Evolutionary conservation across 2,888 invertebrate genomes (phyloP).

Genomic region (Ametastegia equiseti): DNA sequence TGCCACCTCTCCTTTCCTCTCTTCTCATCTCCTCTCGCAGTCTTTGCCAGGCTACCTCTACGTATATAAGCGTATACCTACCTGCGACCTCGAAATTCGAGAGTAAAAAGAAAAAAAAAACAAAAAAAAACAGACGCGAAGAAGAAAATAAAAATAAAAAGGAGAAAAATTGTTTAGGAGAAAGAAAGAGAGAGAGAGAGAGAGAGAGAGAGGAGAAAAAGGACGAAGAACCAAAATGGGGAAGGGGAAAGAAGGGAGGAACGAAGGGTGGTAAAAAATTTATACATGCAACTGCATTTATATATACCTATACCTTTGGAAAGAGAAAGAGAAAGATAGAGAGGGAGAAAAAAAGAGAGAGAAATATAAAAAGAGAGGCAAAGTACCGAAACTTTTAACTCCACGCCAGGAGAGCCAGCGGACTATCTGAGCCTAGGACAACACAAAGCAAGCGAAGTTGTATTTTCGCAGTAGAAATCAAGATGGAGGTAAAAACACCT

Average conservation of each 20-base stretch:
- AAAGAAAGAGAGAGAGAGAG: not conserved
- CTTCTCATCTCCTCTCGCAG: not conserved
- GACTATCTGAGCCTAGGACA: not conserved
- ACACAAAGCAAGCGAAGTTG: not conserved
- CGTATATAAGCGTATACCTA: not conserved
- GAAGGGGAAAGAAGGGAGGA: not conserved
- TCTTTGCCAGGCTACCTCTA: too few relatives aligned
- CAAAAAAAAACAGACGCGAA: not conserved
- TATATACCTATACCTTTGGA: too few relatives aligned
- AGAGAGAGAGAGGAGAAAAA: not conserved
- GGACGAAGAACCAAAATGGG: not conserved
- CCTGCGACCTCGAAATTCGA: conserved; percentile 34
- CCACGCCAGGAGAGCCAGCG: not conserved
- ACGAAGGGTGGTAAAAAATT: too few relatives aligned
- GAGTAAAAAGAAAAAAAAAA: conserved; percentile 1
- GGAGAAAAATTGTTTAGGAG: not conserved
- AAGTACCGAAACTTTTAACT: not conserved
- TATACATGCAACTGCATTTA: too few relatives aligned
- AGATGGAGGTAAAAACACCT: too few relatives aligned
- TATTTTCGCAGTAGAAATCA: too few relatives aligned
- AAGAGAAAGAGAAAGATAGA: conserved; percentile 54
- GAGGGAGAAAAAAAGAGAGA: conserved; percentile 25
- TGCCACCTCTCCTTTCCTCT: not conserved
- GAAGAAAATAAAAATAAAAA: not conserved
- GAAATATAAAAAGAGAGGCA: conserved; percentile 44